Conservation (phyloP, 2,797 vertebrate genomes). For the Sternarchorhynchus goeldii region DNA sequence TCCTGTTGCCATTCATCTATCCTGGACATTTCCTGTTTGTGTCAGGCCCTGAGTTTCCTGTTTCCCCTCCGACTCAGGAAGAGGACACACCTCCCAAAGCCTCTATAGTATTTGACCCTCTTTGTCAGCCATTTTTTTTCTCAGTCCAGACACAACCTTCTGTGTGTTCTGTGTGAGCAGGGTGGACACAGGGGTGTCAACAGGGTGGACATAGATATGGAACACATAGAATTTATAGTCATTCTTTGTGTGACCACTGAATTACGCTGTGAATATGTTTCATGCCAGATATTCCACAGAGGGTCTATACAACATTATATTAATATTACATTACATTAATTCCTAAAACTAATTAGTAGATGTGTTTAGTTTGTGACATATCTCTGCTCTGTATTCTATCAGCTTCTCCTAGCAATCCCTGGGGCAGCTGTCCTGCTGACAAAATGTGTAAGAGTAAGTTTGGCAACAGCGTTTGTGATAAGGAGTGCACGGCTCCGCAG, state of each 20-base stretch:
- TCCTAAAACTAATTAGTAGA: too few relatives aligned
- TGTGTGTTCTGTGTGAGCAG: background rate
- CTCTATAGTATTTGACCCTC: background rate
- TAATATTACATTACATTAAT: too few relatives aligned
- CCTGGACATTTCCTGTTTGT: slow-evolving; percentile 82
- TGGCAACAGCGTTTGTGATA: slow-evolving; percentile 78
- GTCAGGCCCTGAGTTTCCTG: slow-evolving; percentile 72
- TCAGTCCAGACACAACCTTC: background rate
- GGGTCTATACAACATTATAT: too few relatives aligned
- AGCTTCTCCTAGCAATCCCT: slow-evolving; percentile 74
- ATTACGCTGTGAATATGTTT: background rate
- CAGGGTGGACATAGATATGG: background rate
- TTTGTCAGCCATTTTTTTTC: background rate
- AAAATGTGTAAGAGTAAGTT: slow-evolving; percentile 80
- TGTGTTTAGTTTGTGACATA: too few relatives aligned
- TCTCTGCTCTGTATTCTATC: slow-evolving; percentile 8
- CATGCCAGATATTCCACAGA: too few relatives aligned
- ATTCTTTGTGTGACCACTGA: background rate
- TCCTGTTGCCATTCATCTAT: slow-evolving; percentile 77
- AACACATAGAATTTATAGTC: background rate
- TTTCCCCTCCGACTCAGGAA: slow-evolving; percentile 65
- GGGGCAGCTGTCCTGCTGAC: slow-evolving; percentile 73
- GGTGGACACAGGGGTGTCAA: background rate
- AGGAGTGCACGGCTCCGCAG: slow-evolving; percentile 73
- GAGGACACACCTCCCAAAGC: slow-evolving; percentile 59